Evolutionary conservation across 2,113 vertebrate genomes (phyloP), one percentile per base, ranked within the genome.

Genomic region (Solea senegalensis): DNA sequence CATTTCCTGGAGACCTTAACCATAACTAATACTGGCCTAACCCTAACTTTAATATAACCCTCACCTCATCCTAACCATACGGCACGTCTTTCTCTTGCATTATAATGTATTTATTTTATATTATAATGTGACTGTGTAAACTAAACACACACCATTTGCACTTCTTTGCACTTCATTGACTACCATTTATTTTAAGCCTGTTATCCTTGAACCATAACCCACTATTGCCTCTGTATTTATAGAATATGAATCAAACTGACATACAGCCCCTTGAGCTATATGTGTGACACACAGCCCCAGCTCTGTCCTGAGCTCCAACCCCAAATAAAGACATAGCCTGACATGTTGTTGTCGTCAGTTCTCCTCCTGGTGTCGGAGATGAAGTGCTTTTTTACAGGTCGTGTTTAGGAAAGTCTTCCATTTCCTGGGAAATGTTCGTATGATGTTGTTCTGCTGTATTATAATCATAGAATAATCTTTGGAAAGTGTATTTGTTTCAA

Each of bases 321-420:
- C 89, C 92, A 92, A 93, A 93, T 93, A 93, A 91, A 92, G 90
- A 88, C 91, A 92, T 90, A 67, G 86, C 63, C 78, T 71, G n/a
- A 66, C 3, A 58, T 74, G 78, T 86, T 92, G 87, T 88, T 92
- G 86, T 86, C 80, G 78, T 86, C 76, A 86, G 71, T 27, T 45
- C 78, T 82, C 74, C 87, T 86, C 69, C 80, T 82, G 84, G 78
- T 90, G 90, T 90, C 92, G 58, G 84, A 88, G 82, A 90, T 75
- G 63, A 80, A 92, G 79, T 39, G 73, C 66, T 86, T 82, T 71
- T 86, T 77, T 67, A 65, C 12, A 44, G 53, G 80, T 41, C 46
- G 68, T 92, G 92, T 92, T 93, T 92, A 92, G 76, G 70, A 87
- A 87, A 92, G 78, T 77, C 60, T 85, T 86, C 86, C 69, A 74